Percentiles rank a stretch among this genome's conserved stretches.
phyloP scores from a whole-genome alignment of 2,888 invertebrate species.

The Apamea epomidion region DNA sequence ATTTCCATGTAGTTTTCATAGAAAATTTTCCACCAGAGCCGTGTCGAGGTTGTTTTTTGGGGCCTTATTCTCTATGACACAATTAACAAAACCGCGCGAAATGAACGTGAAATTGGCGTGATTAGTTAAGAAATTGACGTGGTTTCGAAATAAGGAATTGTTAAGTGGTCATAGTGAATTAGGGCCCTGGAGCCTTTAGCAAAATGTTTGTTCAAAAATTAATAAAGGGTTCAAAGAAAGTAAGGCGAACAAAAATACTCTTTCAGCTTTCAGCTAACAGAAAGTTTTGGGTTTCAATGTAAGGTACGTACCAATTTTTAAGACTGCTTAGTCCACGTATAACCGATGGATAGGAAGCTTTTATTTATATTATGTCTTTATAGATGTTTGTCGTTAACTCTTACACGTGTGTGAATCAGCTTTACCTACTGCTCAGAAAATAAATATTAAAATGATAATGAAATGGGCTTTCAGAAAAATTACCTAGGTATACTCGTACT shows the following conservation, averaged over 20 bases:
- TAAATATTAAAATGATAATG: background rate
- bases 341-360: background rate
- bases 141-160: too few species aligned
- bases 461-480: too few species aligned
- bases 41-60: background rate
- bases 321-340: background rate
- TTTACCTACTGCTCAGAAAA: background rate
- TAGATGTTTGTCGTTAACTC: background rate
- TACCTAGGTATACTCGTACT: too few species aligned
- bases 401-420: background rate
- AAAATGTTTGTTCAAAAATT: background rate
- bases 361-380: background rate
- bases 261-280: background rate
- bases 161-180: too few species aligned
- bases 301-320: background rate
- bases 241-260: background rate
- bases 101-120: too few species aligned
- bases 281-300: background rate
- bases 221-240: slow-evolving; percentile 6
- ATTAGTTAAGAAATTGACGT: too few species aligned
- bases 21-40: background rate
- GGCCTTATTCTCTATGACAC: too few species aligned
- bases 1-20: background rate
- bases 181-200: background rate
- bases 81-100: too few species aligned